These are phyloP conservation scores for Danionella dracula DNA, from an alignment of 2,797 vertebrate species.

Conservation along the genomic window DNA sequence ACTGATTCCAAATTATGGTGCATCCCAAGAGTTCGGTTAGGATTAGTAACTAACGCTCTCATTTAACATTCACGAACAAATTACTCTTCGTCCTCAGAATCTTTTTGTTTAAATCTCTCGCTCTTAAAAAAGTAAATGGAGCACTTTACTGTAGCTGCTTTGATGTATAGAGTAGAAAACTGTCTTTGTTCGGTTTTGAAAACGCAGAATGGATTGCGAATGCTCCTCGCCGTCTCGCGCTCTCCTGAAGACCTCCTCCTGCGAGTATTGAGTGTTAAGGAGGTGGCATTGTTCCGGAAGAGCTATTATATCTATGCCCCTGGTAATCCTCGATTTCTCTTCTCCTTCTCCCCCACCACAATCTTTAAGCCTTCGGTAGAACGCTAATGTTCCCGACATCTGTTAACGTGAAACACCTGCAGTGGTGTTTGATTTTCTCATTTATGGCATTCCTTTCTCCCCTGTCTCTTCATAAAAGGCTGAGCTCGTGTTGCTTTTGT, in stretches of 20 bases:
- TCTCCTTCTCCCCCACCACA: constrained; percentile 1
- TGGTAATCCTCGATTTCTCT: constrained; percentile 29
- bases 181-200: constrained; percentile 25
- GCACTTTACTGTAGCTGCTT: constrained; percentile 23
- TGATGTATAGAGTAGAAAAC: constrained; percentile 27
- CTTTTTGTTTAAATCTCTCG: constrained; percentile 10
- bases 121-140: constrained; percentile 26
- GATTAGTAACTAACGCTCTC: neutral
- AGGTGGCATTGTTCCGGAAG: constrained; percentile 31
- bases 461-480: constrained; percentile 29
- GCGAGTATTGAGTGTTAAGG: constrained; percentile 25
- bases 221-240: constrained; percentile 33
- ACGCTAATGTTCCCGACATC: constrained; percentile 26
- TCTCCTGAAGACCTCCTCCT: constrained; percentile 42
- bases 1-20: no score
- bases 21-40: no score
- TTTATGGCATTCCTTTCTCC: constrained; percentile 29
- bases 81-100: constrained; percentile 4
- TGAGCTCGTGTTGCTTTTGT: constrained; percentile 2
- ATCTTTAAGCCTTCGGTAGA: neutral
- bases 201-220: constrained; percentile 20
- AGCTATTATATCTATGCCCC: constrained; percentile 37
- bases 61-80: constrained; percentile 1
- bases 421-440: constrained; percentile 26
- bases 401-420: constrained; percentile 26